Conservation (phyloP, 2,113 vertebrate species). For the Hippolais icterina region DNA sequence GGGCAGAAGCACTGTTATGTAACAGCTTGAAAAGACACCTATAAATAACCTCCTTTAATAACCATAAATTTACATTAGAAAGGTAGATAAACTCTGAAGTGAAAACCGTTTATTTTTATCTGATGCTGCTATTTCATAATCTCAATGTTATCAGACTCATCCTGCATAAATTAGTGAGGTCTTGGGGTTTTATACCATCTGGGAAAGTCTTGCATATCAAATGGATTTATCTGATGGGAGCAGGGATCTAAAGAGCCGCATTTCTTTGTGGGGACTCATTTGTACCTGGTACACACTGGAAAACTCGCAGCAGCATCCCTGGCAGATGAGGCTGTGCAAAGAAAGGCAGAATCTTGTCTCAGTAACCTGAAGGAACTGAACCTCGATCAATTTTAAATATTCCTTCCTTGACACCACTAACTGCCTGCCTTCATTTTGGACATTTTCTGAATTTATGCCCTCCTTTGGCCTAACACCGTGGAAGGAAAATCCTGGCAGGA, state of each 20-base stretch:
- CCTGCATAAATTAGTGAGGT: background rate
- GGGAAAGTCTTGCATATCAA: background rate
- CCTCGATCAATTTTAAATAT: background rate
- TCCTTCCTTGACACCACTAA: background rate
- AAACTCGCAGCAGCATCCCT: background rate
- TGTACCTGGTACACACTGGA: background rate
- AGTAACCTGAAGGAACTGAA: background rate
- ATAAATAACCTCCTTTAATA: constrained; percentile 21
- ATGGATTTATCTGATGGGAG: background rate
- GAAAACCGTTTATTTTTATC: constrained; percentile 43
- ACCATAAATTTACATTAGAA: constrained; percentile 47
- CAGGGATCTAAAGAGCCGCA: background rate
- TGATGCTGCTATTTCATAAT: background rate
- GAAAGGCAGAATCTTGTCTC: background rate
- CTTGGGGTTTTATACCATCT: background rate
- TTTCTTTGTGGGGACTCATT: background rate
- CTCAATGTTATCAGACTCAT: background rate
- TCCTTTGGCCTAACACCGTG: background rate
- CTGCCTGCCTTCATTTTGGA: background rate
- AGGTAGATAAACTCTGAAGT: constrained; percentile 49
- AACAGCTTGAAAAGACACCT: constrained; percentile 4
- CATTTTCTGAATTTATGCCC: background rate
- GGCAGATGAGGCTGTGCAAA: background rate
- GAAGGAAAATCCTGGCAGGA: background rate
- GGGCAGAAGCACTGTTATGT: background rate